Evolutionary conservation across 2,888 invertebrate genomes (phyloP), one percentile per base, ranked within the genome.

Genomic region (Hypomecis atomaria): DNA sequence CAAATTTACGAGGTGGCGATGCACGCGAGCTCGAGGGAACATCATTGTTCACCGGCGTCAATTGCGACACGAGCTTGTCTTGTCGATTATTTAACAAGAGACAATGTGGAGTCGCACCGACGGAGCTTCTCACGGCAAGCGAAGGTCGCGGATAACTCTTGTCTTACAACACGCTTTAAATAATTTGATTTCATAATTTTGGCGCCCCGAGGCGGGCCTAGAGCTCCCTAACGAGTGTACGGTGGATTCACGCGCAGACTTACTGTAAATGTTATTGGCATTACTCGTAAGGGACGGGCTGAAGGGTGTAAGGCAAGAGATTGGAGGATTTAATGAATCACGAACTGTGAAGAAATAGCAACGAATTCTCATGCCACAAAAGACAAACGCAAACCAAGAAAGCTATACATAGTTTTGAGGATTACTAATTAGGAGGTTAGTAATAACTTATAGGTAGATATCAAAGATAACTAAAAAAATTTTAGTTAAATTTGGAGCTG

Each of bases 101-200:
- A 92, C 91, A 92, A 92, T 90, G 89, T 81, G 70, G 80, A 85
- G 87, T 89, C 89, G 84, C 88, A 88, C 77, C 71, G 73, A 75
- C 77, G 78, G 81, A 79, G 84, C 84, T 90, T 91, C 91, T 89
- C 91, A 91, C 92, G 92, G 83, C 82, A 82, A 83, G 84, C 86
- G 90, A 91, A 91, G 91, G 91, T 90, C 89, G 88, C 79, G 85
- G 86, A 88, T 89, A 89, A 85, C 85, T 86, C 80, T 72, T 72
- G 71, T 73, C 86, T 92, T 92, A 89, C 90, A 87, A 91, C 90
- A 92, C 85, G 83, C 79, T 89, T 88, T 85, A 89, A 90, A 90
- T 89, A 87, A 89, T 90, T 88, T 87, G 83, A 85, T 91, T 92
- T 92, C 92, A 88, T 89, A 91, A 91, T 75, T 81, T 82, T 79